phyloP scores from a whole-genome alignment of 2,797 vertebrate species.

The Cyprinodon diabolis region DNA sequence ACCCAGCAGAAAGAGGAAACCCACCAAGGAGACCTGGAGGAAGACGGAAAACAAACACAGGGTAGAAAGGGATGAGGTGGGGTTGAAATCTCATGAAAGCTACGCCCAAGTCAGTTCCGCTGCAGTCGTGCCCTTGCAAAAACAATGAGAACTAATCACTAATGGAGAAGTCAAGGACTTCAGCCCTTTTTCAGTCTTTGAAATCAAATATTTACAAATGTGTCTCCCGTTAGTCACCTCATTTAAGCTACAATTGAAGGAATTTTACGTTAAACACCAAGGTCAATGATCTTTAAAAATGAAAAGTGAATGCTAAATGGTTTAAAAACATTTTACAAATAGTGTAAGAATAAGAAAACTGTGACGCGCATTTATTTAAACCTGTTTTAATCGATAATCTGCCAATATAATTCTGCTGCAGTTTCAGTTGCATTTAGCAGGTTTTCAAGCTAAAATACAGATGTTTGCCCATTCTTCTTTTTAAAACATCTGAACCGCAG shows the following conservation, averaged over 20 bases:
- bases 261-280: too few species aligned
- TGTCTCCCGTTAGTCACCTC: not conserved
- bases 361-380: not conserved
- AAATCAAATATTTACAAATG: not conserved
- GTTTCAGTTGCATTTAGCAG: not conserved
- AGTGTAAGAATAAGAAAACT: not conserved
- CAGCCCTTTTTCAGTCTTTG: not conserved
- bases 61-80: constrained; percentile 76
- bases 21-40: constrained; percentile 95
- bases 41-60: constrained; percentile 80
- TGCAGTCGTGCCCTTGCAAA: constrained; percentile 68
- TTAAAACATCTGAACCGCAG: not conserved
- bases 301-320: not conserved
- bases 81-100: constrained; percentile 63
- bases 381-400: not conserved
- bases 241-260: not conserved
- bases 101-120: constrained; percentile 77
- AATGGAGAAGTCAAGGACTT: constrained; percentile 39
- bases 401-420: not conserved
- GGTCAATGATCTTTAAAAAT: not conserved
- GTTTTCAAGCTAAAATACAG: not conserved
- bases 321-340: not conserved
- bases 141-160: constrained; percentile 60
- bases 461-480: not conserved
- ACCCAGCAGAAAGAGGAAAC: constrained; percentile 96